phyloP scores from a whole-genome alignment of 2,888 invertebrate genomes.

The Nomada lathburiana region DNA sequence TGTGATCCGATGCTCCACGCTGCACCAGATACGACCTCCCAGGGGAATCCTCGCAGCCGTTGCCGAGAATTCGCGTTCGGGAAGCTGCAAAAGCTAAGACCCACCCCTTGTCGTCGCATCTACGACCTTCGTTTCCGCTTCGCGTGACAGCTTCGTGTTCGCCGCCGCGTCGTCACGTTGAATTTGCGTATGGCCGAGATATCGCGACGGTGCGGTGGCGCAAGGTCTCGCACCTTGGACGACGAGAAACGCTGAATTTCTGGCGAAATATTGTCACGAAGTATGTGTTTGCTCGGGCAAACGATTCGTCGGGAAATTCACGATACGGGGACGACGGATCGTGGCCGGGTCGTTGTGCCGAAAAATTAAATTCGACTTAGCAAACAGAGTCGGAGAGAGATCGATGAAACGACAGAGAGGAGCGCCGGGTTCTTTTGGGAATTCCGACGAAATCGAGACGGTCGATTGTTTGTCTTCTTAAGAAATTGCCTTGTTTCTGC shows the following conservation, averaged over 20 bases:
- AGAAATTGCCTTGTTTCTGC: constrained; percentile 52
- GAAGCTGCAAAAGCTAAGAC: constrained; percentile 40
- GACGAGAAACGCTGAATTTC: constrained; percentile 22
- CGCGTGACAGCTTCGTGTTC: constrained; percentile 33
- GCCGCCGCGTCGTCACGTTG: neutral
- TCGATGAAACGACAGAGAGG: neutral
- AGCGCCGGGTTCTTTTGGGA: constrained; percentile 38
- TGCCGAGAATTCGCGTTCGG: constrained; percentile 53
- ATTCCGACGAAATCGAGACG: constrained; percentile 30
- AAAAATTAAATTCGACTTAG: constrained; percentile 19
- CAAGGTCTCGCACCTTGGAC: neutral
- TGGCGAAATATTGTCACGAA: constrained; percentile 27
- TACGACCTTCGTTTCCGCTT: constrained; percentile 54
- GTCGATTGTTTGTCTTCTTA: constrained; percentile 52
- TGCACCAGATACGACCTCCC: constrained; percentile 48
- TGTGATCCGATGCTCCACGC: constrained; percentile 52
- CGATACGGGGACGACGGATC: neutral
- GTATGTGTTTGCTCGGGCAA: constrained; percentile 7
- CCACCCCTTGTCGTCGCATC: constrained; percentile 39
- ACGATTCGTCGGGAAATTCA: neutral
- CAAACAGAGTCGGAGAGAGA: constrained; percentile 6
- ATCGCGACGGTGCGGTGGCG: neutral
- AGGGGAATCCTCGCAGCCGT: constrained; percentile 63
- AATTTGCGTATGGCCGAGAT: constrained; percentile 18
- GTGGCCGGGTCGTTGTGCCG: neutral